Percentiles rank a stretch among this genome's conserved stretches.
Conservation (phyloP, 2,797 vertebrate genomes). For the Hirundo rustica region DNA sequence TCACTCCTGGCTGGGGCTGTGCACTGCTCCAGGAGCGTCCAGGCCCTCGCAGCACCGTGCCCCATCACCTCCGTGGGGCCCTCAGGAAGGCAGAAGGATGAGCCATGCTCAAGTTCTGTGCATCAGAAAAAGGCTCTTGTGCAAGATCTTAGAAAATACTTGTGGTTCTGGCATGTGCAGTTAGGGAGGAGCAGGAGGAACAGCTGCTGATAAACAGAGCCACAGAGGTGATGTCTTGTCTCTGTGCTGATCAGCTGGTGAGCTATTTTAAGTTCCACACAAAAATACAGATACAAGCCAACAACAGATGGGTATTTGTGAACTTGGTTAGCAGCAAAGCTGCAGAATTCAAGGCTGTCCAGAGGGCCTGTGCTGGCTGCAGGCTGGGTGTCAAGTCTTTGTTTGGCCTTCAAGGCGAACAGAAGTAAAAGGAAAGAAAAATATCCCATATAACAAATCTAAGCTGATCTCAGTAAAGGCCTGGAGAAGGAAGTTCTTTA, state of each 20-base stretch:
- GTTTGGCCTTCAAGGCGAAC: neutral
- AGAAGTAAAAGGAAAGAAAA: neutral
- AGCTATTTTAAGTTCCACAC: neutral
- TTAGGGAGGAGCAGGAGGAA: neutral
- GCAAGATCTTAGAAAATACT: neutral
- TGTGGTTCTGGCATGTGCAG: neutral
- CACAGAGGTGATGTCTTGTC: neutral
- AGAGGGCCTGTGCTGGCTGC: neutral
- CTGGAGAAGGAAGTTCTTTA: neutral
- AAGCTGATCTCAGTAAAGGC: neutral
- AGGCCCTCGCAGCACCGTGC: neutral
- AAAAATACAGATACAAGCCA: neutral
- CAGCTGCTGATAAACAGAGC: neutral
- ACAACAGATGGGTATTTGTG: neutral
- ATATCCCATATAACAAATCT: neutral
- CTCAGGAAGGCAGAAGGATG: neutral
- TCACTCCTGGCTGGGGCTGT: neutral
- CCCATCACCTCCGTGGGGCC: neutral
- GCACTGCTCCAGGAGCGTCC: neutral
- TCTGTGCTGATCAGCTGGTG: neutral
- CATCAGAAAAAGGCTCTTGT: neutral
- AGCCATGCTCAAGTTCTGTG: neutral
- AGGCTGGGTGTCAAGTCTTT: slow-evolving; percentile 1
- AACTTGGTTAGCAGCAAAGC: neutral
- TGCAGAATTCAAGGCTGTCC: neutral